These are phyloP conservation scores for Cantharis lateralis DNA, from an alignment of 2,888 invertebrate genomes.

Conservation along the genomic window DNA sequence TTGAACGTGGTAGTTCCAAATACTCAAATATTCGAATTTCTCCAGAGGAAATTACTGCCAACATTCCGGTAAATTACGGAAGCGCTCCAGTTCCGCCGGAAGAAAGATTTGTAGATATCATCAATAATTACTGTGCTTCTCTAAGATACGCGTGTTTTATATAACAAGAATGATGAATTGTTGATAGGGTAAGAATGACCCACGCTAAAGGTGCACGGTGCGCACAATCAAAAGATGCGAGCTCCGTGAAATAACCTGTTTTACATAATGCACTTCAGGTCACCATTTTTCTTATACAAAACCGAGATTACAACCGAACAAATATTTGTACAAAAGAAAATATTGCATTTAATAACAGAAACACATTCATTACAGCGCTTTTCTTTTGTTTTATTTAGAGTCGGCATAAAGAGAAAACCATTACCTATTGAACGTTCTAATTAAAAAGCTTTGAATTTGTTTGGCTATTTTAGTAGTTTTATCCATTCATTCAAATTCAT, in stretches of 20 bases:
- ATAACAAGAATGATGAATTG: constrained; percentile 36
- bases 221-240: constrained; percentile 37
- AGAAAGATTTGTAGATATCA: constrained; percentile 40
- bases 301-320: not conserved
- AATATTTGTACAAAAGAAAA: not conserved
- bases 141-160: constrained; percentile 36
- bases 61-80: constrained; percentile 37
- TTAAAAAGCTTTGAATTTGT: not conserved
- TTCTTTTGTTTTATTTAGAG: not conserved
- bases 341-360: not conserved
- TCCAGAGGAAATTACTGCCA: constrained; percentile 41
- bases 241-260: constrained; percentile 38
- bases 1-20: constrained; percentile 9
- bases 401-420: not conserved
- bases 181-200: constrained; percentile 33
- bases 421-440: not conserved
- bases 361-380: not conserved
- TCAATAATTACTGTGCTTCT: constrained; percentile 41
- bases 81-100: constrained; percentile 38
- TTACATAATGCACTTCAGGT: constrained; percentile 20
- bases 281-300: not conserved
- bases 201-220: constrained; percentile 16
- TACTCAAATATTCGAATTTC: constrained; percentile 34
- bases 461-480: not conserved
- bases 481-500: constrained; percentile 14